Evolutionary conservation across 23 tunicate species (phyloP), one percentile per base, ranked within the genome.

Genomic region (Trididemnum clinides): DNA sequence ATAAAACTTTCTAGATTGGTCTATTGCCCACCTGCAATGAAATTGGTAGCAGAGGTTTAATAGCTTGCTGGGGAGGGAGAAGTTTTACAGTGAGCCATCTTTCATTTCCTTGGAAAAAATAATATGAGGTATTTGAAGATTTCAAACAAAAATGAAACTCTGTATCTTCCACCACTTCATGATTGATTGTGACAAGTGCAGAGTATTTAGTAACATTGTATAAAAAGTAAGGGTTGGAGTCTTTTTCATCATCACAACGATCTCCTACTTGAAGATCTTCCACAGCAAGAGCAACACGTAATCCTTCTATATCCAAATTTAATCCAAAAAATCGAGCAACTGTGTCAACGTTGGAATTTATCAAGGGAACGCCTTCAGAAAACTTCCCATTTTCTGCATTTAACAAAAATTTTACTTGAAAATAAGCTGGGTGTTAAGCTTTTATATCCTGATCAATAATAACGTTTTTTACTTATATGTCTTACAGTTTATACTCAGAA

Each of bases 21-120:
- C n/a, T n/a, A n/a, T n/a, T n/a, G n/a, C n/a, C n/a, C n/a, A 59
- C 66, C 97, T 92, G 97, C 27, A 92, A 35, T 23, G 88, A 82
- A 15, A 92, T 69, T 0, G 91, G 97, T 49, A 92, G 64, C 32
- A 92, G 25, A 1, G 50, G 34, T 28, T 33, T 4, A 30, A 0
- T 77, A 1, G 12, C 82, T 23, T 50, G 64, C 19, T 69, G 49
- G 5, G 69, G 39, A 7, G 88, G 85, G 23, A 36, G 33, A 36
- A 76, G 33, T 34, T 25, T 20, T 18, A 92, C 66, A 12, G 91
- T 12, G 71, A 87, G 74, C 86, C 90, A 92, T 34, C 34, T 64
- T 1, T 51, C 37, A 23, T 81, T 28, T 10, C 97, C 91, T 66
- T 92, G 97, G 39, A 77, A 86, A 39, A 87, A 32, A 32, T 78